Base-by-base conservation (phyloP, 2,888 invertebrate genomes). In the Philaethria dido region DNA sequence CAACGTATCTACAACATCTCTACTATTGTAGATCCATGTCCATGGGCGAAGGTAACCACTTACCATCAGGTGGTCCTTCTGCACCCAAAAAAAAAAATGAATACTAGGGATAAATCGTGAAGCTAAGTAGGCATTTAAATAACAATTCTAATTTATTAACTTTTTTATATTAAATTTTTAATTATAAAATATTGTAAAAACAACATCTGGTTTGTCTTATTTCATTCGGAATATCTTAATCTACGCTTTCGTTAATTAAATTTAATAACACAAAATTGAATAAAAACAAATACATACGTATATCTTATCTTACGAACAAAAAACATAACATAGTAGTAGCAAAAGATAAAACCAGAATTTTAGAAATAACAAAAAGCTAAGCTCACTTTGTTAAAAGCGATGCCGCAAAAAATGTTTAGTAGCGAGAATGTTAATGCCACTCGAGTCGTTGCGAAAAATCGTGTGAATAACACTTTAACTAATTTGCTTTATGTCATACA, bases 401-500 rank as follows among this genome's bases (percentile, higher is more conserved):
- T 78, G 78, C 81, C 83, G 81, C 88, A 89, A 90, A 89, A 84
- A 82, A 77, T 76, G 3, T 6, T 14, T 44, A 74, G 73, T 82
- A 85, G 87, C 86, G 79, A 82, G 80, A 82, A 86, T 88, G 84
- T 84, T 84, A 91, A 89, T 89, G 81, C 78, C 72, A 80, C 75
- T 77, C 71, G 68, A 80, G 80, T 79, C 74, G 82, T 85, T 85
- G 82, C 83, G 83, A 85, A 86, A 69, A 87, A 84, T 80, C 80
- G 75, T 76, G 76, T 75, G 80, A 80, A 79, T 74, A 78, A 77
- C 66, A 63, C 80, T 83, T 76, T 75, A 77, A 55, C 84, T 89
- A 79, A 89, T 92, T 90, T 85, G 81, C 89, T 91, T 92, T 81
- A 81, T 87, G 87, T 87, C 85, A 84, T 85, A 85, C 81, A 80